These are phyloP conservation scores for Bubo scandiacus DNA, from an alignment of 2,113 vertebrate species.

Conservation along the genomic window DNA sequence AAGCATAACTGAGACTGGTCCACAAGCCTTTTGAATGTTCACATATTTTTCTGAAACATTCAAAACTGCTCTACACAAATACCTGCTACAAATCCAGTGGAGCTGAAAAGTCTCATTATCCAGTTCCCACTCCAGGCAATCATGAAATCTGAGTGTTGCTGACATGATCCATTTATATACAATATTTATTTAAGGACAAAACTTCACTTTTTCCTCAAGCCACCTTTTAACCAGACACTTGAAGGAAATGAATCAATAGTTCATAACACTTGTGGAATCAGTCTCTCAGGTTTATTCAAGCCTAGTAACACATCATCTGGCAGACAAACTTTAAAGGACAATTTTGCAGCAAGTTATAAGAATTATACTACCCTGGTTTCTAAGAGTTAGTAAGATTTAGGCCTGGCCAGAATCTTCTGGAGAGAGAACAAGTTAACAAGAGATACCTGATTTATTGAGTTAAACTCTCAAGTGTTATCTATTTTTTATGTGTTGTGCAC, in stretches of 20 bases:
- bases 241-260: conserved; percentile 59
- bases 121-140: conserved; percentile 33
- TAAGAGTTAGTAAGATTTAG: not conserved
- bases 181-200: conserved; percentile 64
- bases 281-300: conserved; percentile 44
- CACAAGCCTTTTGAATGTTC: not conserved
- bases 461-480: not conserved
- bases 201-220: conserved; percentile 47
- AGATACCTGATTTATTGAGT: not conserved
- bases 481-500: not conserved
- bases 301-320: conserved; percentile 24
- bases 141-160: conserved; percentile 60
- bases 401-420: not conserved
- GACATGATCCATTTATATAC: conserved; percentile 61
- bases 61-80: conserved; percentile 19
- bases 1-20: not conserved
- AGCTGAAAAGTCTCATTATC: conserved; percentile 51
- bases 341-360: not conserved
- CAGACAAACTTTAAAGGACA: conserved; percentile 32
- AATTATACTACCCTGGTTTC: not conserved
- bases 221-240: conserved; percentile 35
- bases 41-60: conserved; percentile 28
- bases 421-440: not conserved
- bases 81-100: conserved; percentile 26
- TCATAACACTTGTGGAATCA: conserved; percentile 19